Evolutionary conservation across 2,113 vertebrate genomes (phyloP).

Genomic region (Morone saxatilis): DNA sequence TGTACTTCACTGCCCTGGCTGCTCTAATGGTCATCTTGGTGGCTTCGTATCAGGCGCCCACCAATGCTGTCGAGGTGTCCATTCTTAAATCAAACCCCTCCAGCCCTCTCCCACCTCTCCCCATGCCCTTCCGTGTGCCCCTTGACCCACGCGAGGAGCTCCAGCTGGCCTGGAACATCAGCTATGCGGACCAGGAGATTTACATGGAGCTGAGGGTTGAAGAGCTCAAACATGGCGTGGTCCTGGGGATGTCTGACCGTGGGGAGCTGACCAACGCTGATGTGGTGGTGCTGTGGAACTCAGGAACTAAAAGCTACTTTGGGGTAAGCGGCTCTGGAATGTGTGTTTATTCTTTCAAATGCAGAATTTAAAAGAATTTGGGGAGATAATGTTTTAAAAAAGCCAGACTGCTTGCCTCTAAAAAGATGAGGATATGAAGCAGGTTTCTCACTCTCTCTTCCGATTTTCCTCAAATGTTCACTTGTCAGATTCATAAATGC

Average conservation of each 20-base stretch:
- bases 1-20: slow-evolving; percentile 91
- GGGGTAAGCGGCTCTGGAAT: slow-evolving; percentile 84
- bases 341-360: background rate
- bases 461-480: background rate
- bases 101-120: slow-evolving; percentile 49
- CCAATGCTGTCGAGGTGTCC: slow-evolving; percentile 15
- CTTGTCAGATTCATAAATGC: slow-evolving; percentile 31
- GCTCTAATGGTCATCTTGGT: slow-evolving; percentile 91
- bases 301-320: slow-evolving; percentile 88
- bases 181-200: slow-evolving; percentile 85
- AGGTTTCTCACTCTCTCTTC: background rate
- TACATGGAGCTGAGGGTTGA: slow-evolving; percentile 86
- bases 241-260: slow-evolving; percentile 94
- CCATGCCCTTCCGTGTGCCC: slow-evolving; percentile 88
- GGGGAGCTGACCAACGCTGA: slow-evolving; percentile 91
- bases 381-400: background rate
- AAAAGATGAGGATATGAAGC: background rate
- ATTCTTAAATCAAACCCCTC: slow-evolving; percentile 1
- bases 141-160: slow-evolving; percentile 89
- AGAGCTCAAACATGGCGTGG: slow-evolving; percentile 83
- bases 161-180: slow-evolving; percentile 94
- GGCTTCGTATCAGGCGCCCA: slow-evolving; percentile 87
- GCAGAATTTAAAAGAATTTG: background rate
- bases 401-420: background rate
- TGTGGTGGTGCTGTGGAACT: slow-evolving; percentile 90